Evolutionary conservation across 2,113 vertebrate genomes (phyloP).

Genomic region (Noturus placidus): DNA sequence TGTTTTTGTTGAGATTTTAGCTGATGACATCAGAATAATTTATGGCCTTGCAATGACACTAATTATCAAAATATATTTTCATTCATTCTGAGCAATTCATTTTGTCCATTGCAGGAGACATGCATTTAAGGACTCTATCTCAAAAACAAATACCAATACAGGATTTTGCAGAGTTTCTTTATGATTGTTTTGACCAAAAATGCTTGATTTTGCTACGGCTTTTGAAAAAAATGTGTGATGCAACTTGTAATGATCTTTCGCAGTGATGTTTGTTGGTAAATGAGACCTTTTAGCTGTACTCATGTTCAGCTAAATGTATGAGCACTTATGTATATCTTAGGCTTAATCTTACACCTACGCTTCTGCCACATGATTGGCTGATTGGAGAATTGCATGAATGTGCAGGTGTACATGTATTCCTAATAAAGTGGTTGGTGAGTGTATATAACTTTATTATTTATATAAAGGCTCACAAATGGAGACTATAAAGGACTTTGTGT

Average conservation of each 20-base stretch:
- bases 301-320: no score
- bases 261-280: no score
- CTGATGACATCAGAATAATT: neutral
- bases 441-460: neutral
- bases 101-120: no score
- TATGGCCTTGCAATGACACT: neutral
- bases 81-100: neutral
- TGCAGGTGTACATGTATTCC: neutral
- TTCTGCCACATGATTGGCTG: neutral
- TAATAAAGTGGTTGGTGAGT: neutral
- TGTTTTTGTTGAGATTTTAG: neutral
- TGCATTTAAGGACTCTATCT: neutral
- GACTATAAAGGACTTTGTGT: neutral
- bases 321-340: no score
- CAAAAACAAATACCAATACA: no score
- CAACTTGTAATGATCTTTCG: no score
- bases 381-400: neutral
- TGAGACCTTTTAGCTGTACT: no score
- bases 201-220: no score
- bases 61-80: neutral
- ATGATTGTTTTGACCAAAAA: no score
- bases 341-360: no score
- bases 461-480: neutral
- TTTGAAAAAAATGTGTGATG: no score
- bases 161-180: no score